phyloP scores from a whole-genome alignment of 2,797 vertebrate genomes.

The Sparidentex hasta region DNA sequence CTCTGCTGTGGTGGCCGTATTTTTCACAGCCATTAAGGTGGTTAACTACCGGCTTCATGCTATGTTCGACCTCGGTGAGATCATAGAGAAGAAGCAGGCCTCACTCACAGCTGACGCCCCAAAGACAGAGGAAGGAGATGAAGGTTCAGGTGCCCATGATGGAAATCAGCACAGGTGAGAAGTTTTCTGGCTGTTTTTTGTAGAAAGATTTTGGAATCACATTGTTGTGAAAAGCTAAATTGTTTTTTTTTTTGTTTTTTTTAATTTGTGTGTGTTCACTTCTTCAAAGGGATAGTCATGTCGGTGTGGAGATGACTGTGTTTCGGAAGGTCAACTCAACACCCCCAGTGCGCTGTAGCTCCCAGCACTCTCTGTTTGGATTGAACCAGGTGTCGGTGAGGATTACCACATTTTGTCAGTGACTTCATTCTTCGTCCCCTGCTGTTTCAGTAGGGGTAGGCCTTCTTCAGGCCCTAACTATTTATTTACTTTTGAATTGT shows the following conservation, averaged over 20 bases:
- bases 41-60: constrained; percentile 92
- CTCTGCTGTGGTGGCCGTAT: constrained; percentile 90
- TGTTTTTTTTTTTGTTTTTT: background rate
- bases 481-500: constrained; percentile 17
- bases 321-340: constrained; percentile 94
- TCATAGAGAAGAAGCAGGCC: constrained; percentile 92
- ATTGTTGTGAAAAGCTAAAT: background rate
- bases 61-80: constrained; percentile 94
- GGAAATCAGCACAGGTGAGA: constrained; percentile 86
- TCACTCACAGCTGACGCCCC: constrained; percentile 84
- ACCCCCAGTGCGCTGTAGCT: constrained; percentile 93
- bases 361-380: constrained; percentile 93
- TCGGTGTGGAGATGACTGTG: constrained; percentile 94
- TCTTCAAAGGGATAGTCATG: constrained; percentile 86
- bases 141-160: constrained; percentile 83
- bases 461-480: background rate
- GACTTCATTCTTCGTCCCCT: background rate
- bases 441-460: background rate
- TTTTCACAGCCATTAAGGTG: constrained; percentile 92
- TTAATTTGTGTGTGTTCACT: constrained; percentile 31
- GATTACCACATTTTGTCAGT: constrained; percentile 19
- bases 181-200: background rate
- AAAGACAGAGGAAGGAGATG: constrained; percentile 88
- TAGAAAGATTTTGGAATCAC: background rate
- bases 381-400: constrained; percentile 95